A percentile compares a stretch with the other conserved stretches of the same genome.
Evolutionary conservation across 2,113 vertebrate genomes (phyloP).

Genomic region (Rhynchomys soricoides): DNA sequence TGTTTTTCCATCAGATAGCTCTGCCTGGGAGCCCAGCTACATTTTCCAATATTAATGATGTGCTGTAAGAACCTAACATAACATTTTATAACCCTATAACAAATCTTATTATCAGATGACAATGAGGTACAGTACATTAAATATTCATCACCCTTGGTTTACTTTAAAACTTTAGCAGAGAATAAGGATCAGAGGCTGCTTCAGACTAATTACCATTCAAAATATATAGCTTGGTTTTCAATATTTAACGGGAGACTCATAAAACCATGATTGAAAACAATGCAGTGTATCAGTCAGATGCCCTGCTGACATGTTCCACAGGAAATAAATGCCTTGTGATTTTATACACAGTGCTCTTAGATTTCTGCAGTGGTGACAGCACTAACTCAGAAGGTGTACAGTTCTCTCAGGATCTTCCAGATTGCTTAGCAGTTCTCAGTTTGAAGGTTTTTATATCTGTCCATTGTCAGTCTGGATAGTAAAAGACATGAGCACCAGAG

Average conservation of each 20-base stretch:
- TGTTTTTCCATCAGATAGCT: slow-evolving; percentile 75
- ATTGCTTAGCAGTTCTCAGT: not conserved
- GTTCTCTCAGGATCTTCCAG: not conserved
- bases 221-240: slow-evolving; percentile 75
- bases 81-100: slow-evolving; percentile 83
- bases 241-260: slow-evolving; percentile 63
- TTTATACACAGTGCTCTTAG: slow-evolving; percentile 30
- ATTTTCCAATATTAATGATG: slow-evolving; percentile 83
- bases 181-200: slow-evolving; percentile 51
- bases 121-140: slow-evolving; percentile 79
- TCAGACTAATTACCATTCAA: slow-evolving; percentile 78
- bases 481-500: slow-evolving; percentile 34
- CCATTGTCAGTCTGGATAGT: not conserved
- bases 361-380: not conserved
- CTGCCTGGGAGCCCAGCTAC: slow-evolving; percentile 72
- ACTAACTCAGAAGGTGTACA: slow-evolving; percentile 22
- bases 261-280: slow-evolving; percentile 76
- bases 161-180: slow-evolving; percentile 78
- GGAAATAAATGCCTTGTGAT: not conserved
- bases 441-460: slow-evolving; percentile 20
- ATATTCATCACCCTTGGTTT: slow-evolving; percentile 79
- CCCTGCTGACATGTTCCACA: slow-evolving; percentile 49
- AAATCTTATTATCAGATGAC: slow-evolving; percentile 82
- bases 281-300: slow-evolving; percentile 60
- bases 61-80: slow-evolving; percentile 81